phyloP scores from a whole-genome alignment of 2,797 vertebrate genomes.

The Picus viridis region DNA sequence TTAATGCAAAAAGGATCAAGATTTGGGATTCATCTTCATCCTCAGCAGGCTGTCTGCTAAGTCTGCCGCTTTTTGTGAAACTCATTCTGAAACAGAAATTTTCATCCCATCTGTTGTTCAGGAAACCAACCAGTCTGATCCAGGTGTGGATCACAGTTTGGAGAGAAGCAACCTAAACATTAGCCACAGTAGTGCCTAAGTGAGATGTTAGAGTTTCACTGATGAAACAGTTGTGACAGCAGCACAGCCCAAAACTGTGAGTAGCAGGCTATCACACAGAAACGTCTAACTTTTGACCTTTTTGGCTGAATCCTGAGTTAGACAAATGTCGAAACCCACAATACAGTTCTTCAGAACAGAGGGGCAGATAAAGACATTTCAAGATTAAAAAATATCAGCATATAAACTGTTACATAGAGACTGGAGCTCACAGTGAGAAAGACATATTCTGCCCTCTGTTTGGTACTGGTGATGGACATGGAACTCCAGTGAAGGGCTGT shows the following conservation, averaged over 20 bases:
- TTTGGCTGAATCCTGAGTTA: not conserved
- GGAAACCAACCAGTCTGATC: not conserved
- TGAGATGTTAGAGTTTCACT: not conserved
- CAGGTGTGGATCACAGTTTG: not conserved
- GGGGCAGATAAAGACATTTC: not conserved
- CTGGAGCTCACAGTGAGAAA: not conserved
- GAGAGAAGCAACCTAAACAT: not conserved
- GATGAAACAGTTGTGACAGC: not conserved
- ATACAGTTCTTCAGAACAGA: not conserved
- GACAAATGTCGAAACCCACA: not conserved
- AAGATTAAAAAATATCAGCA: not conserved
- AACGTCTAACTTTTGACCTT: not conserved
- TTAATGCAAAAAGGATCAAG: not conserved
- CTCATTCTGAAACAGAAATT: not conserved
- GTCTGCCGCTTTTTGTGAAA: not conserved
- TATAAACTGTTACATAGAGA: not conserved
- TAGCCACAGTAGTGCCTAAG: not conserved
- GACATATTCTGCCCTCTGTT: not conserved
- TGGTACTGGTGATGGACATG: not conserved
- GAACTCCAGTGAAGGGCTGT: not conserved
- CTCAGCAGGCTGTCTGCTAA: not conserved
- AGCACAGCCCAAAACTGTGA: not conserved
- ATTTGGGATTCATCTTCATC: not conserved
- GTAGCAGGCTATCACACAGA: not conserved
- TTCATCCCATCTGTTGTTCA: not conserved